Conservation (phyloP, 64 coral and sea anemone species). For the Porites australiensis region DNA sequence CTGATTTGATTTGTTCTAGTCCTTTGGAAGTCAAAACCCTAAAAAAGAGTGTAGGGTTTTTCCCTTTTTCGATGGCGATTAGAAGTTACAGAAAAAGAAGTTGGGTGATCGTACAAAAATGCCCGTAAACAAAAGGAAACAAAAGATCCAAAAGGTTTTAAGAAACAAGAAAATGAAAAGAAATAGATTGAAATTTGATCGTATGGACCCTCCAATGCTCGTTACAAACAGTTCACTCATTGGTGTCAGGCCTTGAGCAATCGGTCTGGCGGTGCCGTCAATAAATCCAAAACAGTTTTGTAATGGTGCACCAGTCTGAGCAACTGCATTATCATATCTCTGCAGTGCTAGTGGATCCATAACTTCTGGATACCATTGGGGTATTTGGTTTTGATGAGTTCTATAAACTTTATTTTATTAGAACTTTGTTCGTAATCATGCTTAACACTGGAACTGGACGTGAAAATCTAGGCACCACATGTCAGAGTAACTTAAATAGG, state of each 20-base stretch:
- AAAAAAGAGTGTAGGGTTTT: too few relatives aligned
- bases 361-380: background rate
- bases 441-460: too few relatives aligned
- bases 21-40: too few relatives aligned
- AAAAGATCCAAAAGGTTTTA: too few relatives aligned
- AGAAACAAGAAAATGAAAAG: too few relatives aligned
- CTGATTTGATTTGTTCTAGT: too few relatives aligned
- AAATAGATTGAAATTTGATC: background rate
- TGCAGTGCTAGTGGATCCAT: background rate
- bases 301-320: background rate
- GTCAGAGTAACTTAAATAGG: too few relatives aligned
- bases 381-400: background rate
- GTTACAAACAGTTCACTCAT: slow-evolving; percentile 16
- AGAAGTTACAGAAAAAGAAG: too few relatives aligned
- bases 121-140: too few relatives aligned
- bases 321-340: background rate
- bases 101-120: too few relatives aligned
- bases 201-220: background rate
- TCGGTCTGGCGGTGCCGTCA: background rate
- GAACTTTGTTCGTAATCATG: background rate
- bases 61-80: too few relatives aligned
- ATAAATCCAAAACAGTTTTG: slow-evolving; percentile 22
- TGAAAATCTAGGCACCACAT: too few relatives aligned
- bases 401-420: background rate
- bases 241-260: background rate